Conservation (phyloP, 2,888 invertebrate genomes). For the Minunthozetes semirufus region DNA sequence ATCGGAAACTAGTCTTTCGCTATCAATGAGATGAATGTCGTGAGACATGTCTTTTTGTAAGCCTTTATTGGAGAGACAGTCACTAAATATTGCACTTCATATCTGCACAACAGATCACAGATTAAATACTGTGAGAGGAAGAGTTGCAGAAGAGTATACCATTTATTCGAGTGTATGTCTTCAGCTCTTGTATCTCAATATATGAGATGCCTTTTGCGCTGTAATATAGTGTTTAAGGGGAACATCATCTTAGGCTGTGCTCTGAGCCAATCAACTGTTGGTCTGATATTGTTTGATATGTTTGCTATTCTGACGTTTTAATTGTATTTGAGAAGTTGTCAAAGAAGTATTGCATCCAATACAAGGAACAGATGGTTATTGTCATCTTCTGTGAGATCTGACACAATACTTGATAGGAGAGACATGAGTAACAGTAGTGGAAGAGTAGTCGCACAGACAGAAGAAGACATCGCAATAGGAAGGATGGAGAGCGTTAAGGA, state of each 20-base stretch:
- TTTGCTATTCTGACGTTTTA: background rate
- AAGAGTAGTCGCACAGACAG: too few species aligned
- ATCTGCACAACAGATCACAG: background rate
- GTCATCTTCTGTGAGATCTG: background rate
- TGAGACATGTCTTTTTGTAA: background rate
- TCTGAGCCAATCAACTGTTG: background rate
- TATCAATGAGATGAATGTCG: conserved; percentile 6
- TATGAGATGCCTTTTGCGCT: background rate
- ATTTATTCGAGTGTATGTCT: background rate
- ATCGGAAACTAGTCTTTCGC: background rate
- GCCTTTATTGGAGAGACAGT: conserved; percentile 1
- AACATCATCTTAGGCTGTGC: background rate
- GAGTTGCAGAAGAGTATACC: background rate
- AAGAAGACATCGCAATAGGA: background rate
- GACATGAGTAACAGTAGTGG: too few species aligned
- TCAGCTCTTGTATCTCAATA: background rate
- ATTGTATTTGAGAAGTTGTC: conserved; percentile 12
- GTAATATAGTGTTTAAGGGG: background rate
- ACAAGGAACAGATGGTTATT: conserved; percentile 19
- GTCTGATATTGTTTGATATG: background rate
- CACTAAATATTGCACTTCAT: conserved; percentile 12
- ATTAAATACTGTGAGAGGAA: background rate
- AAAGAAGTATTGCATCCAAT: background rate
- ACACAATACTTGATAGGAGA: background rate
- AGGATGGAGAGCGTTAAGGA: background rate